These are phyloP conservation scores for Drosophila siamana DNA, from an alignment of 2,888 invertebrate genomes.

Conservation along the genomic window DNA sequence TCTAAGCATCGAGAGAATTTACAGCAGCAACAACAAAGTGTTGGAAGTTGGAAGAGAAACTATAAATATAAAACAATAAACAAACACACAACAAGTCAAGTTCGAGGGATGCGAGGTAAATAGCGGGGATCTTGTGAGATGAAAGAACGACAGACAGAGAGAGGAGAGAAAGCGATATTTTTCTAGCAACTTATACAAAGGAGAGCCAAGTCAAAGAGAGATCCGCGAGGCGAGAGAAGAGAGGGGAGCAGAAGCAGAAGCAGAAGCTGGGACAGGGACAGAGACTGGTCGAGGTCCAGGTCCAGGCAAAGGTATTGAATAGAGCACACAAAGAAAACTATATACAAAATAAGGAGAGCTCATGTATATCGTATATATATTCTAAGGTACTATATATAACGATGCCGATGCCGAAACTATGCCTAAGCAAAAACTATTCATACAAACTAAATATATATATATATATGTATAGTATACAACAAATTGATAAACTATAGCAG, in stretches of 20 bases:
- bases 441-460: constrained; percentile 45
- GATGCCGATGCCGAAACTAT: constrained; percentile 57
- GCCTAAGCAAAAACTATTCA: constrained; percentile 60
- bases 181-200: constrained; percentile 69
- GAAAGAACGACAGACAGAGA: constrained; percentile 7
- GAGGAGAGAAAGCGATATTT: constrained; percentile 51
- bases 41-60: constrained; percentile 19
- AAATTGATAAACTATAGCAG: constrained; percentile 36
- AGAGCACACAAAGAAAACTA: constrained; percentile 59
- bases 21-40: constrained; percentile 26
- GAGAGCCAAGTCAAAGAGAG: constrained; percentile 13
- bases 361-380: constrained; percentile 31
- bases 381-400: constrained; percentile 24
- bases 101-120: background rate
- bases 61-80: constrained; percentile 37
- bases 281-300: constrained; percentile 17
- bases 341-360: constrained; percentile 42
- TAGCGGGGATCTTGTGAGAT: background rate
- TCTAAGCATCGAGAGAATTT: constrained; percentile 72
- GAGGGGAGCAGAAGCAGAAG: no score
- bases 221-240: background rate
- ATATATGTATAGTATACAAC: constrained; percentile 32
- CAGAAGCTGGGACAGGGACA: background rate
- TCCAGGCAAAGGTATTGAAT: constrained; percentile 43
- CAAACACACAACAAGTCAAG: constrained; percentile 26